These are phyloP conservation scores for Heterodera schachtii DNA, from an alignment of 1,140 invertebrate genomes.

Conservation along the genomic window DNA sequence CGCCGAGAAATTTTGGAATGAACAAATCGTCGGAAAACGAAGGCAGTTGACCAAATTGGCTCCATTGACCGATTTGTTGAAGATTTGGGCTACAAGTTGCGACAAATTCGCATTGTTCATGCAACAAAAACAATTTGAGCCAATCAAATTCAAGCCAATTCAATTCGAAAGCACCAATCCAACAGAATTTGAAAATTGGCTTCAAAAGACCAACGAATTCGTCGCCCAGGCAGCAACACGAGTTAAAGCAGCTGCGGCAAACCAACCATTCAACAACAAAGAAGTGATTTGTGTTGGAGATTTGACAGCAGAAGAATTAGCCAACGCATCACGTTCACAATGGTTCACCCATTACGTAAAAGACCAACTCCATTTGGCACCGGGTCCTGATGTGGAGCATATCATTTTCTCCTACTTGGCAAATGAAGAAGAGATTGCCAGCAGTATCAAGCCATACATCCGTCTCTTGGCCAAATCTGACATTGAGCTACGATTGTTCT, in stretches of 20 bases:
- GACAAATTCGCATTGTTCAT: neutral
- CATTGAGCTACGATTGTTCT: neutral
- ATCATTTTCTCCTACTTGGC: neutral
- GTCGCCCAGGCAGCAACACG: no score
- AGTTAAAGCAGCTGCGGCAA: neutral
- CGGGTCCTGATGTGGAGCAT: neutral
- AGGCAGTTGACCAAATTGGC: neutral
- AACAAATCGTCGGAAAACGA: neutral
- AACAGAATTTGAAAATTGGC: neutral
- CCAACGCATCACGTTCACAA: no score
- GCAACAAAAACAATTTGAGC: neutral
- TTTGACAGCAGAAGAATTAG: neutral
- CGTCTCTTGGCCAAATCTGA: neutral
- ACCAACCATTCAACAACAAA: neutral
- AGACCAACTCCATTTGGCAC: neutral
- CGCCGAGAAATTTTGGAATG: neutral
- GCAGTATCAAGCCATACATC: neutral
- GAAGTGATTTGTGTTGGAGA: neutral
- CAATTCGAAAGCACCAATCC: no score
- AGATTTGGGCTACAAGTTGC: neutral
- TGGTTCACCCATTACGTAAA: no score
- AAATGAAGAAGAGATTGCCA: neutral
- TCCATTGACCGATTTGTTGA: neutral
- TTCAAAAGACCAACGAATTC: neutral
- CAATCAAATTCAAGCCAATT: neutral